phyloP scores from a whole-genome alignment of 1,140 invertebrate species.

The Vanessa tameamea region DNA sequence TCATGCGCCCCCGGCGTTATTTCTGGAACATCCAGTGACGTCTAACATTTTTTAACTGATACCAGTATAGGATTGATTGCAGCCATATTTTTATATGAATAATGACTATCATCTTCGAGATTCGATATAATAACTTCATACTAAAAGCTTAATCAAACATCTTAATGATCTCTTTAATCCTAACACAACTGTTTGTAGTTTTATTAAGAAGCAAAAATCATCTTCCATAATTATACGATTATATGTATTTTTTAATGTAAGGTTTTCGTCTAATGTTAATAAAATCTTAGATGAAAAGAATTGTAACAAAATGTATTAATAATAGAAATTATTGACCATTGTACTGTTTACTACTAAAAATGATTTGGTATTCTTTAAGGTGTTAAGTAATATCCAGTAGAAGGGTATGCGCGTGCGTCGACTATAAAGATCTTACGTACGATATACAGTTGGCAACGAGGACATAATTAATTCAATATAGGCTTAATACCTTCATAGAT shows the following conservation, averaged over 20 bases:
- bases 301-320: constrained; percentile 12
- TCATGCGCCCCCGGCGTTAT: constrained; percentile 39
- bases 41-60: constrained; percentile 50
- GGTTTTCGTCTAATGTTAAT: not conserved
- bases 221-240: not conserved
- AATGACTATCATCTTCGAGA: constrained; percentile 28
- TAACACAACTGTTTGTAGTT: not conserved
- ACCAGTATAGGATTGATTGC: constrained; percentile 53
- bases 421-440: constrained; percentile 14
- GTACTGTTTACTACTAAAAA: constrained; percentile 38
- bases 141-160: constrained; percentile 26
- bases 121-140: constrained; percentile 30
- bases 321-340: constrained; percentile 32
- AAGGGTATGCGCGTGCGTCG: constrained; percentile 22
- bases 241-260: no score
- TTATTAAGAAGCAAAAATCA: not conserved
- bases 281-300: not conserved
- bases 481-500: not conserved
- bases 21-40: constrained; percentile 58
- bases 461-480: constrained; percentile 4
- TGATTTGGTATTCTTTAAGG: constrained; percentile 41
- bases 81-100: constrained; percentile 49
- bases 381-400: constrained; percentile 40
- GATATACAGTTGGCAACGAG: constrained; percentile 12
- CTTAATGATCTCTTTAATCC: constrained; percentile 10